Base-by-base conservation (phyloP, 2,797 vertebrate genomes). In the Malacoctenus gilli region DNA sequence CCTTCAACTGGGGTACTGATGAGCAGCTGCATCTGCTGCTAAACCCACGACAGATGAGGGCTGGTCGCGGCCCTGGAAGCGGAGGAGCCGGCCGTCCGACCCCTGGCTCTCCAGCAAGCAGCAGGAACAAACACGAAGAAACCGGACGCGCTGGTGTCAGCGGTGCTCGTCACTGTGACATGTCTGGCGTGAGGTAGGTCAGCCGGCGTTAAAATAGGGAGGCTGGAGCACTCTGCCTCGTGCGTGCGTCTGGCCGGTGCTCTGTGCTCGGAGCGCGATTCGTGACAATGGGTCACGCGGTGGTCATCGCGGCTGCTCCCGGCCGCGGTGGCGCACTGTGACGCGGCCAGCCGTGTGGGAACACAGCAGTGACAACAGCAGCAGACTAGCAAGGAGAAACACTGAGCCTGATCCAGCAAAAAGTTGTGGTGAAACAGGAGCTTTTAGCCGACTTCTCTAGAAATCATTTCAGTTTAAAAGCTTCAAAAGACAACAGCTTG, bases 141-240 rank as follows among this genome's bases (percentile, higher is more conserved):
- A 55, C n/a, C n/a, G n/a, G n/a, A n/a, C n/a, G n/a, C n/a, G n/a
- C n/a, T n/a, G n/a, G n/a, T n/a, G n/a, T n/a, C n/a, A n/a, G n/a
- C n/a, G 23, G 12, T 59, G 12, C 23, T 70, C 42, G 23, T 59
- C 15, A 38, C 16, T 20, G 15, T 10, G 39, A 54, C 38, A 52
- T 7, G 37, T 44, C 25, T 46, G 48, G 40, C 49, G 44, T 72
- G 39, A 83, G 72, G 78, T 82, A 75, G 71, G 58, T 80, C 71
- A 67, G 41, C 30, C 54, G 41, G 44, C 25, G 5, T 28, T 28
- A 2, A 28, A 28, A 6, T 28, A 9, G 25, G 9, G 25, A 5
- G 9, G 35, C 5, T 36, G 25, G 18, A 40, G 22, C 40, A 61
- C 36, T 34, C n/a, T n/a, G n/a, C n/a, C n/a, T n/a, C n/a, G n/a